These are phyloP conservation scores for Lophius americanus DNA, from an alignment of 2,797 vertebrate species.

Conservation along the genomic window DNA sequence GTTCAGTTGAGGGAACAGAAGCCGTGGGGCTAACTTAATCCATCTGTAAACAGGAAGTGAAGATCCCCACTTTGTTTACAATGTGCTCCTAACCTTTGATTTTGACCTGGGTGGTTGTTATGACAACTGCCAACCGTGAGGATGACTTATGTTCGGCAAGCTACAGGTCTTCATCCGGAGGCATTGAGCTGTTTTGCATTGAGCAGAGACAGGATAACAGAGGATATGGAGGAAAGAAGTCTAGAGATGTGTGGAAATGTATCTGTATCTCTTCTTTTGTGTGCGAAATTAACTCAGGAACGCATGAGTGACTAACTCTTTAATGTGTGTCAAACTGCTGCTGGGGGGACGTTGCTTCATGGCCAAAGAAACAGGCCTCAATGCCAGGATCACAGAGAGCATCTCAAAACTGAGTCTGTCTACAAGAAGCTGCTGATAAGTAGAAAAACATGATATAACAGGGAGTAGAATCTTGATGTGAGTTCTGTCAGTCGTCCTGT, in stretches of 20 bases:
- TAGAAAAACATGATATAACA: slow-evolving; percentile 5
- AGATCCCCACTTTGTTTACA: slow-evolving; percentile 67
- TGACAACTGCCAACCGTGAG: slow-evolving; percentile 48
- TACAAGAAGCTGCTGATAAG: slow-evolving; percentile 1
- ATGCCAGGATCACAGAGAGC: slow-evolving; percentile 1
- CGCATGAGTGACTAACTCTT: slow-evolving; percentile 14
- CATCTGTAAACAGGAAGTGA: slow-evolving; percentile 73
- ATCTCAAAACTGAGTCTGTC: slow-evolving; percentile 26
- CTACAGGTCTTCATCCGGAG: slow-evolving; percentile 13
- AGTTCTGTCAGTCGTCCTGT: not conserved
- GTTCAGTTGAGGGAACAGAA: slow-evolving; percentile 44
- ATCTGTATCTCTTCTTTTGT: slow-evolving; percentile 3
- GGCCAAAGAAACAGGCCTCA: slow-evolving; percentile 24
- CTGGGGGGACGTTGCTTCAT: slow-evolving; percentile 1
- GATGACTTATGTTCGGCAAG: slow-evolving; percentile 39
- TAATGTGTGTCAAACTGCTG: slow-evolving; percentile 29
- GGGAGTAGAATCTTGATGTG: not conserved
- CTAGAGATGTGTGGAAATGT: not conserved
- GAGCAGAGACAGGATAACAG: not conserved
- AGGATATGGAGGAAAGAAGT: not conserved
- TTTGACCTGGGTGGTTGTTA: slow-evolving; percentile 62
- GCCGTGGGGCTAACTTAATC: slow-evolving; percentile 31
- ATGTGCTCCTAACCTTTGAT: slow-evolving; percentile 63
- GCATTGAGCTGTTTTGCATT: slow-evolving; percentile 14
- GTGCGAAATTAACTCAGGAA: not conserved